Evolutionary conservation across 2,113 vertebrate genomes (phyloP), one percentile per base, ranked within the genome.

Genomic region (Glaucomys volans): DNA sequence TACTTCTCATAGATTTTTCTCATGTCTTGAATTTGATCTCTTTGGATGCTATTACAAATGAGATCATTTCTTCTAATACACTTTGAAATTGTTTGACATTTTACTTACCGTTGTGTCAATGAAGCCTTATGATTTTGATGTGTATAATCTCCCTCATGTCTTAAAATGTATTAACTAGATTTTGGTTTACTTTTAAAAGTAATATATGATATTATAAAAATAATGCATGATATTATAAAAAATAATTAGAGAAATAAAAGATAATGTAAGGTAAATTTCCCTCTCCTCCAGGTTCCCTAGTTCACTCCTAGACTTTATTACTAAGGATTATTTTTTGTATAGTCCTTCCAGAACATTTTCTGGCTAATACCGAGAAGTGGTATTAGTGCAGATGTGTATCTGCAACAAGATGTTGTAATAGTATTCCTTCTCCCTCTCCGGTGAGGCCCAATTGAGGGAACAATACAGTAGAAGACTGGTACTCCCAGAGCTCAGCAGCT

Each of bases 151-250:
- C 50, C 35, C 67, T 77, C 47, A 57, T 77, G 84, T 80, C 80
- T 95, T 69, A 95, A 94, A 85, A 80, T 81, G n/a, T 91, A 13
- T 89, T 71, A 64, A 84, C 13, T 71, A 44, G 47, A 83, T 82
- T 90, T 90, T 77, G 75, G n/a, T 52, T 96, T 92, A 67, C 12
- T 81, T 94, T 91, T 67, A 77, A 82, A 97, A 89, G n/a, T 81
- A 76, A 85, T 42, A 44, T 0, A n/a, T 69, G 57, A 26, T 6
- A 77, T 77, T 89, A 75, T 90, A 50, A 92, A 92, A 79, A 79
- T 62, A 12, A 77, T 83, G 8, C 54, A 57, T 22, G 2, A 57
- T 57, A 57, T 94, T 69, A 37, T 72, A 37, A 50, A 42, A 75
- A 52, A 17, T 59, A 84, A 74, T 57, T 57, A 57, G 22, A 24